Percentiles rank a stretch among this genome's conserved stretches.
phyloP scores from a whole-genome alignment of 2,888 invertebrate genomes.

The Ophion ventricosus region DNA sequence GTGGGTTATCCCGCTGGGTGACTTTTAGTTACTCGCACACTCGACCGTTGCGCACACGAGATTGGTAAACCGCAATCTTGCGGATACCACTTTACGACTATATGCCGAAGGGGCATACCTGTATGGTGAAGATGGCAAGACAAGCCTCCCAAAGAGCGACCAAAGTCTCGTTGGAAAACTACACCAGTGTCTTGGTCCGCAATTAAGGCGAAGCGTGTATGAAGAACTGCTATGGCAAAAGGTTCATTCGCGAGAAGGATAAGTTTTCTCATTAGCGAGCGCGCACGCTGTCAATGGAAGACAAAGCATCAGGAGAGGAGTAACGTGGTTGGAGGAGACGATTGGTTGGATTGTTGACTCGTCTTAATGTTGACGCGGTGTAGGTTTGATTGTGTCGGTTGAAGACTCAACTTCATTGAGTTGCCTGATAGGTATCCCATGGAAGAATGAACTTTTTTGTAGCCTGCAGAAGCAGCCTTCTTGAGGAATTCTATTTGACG shows the following conservation, averaged over 20 bases:
- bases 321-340: background rate
- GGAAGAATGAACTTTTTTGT: background rate
- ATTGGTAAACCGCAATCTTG: constrained; percentile 64
- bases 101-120: constrained; percentile 6
- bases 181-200: constrained; percentile 49
- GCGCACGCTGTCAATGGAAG: background rate
- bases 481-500: no score
- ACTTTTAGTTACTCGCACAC: constrained; percentile 56
- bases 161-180: constrained; percentile 61
- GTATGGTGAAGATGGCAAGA: constrained; percentile 10
- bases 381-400: background rate
- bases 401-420: background rate
- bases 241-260: constrained; percentile 1
- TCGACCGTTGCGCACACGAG: constrained; percentile 54
- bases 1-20: constrained; percentile 62
- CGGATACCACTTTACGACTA: constrained; percentile 48
- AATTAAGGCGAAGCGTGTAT: constrained; percentile 38
- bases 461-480: no score
- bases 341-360: constrained; percentile 9
- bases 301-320: background rate
- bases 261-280: constrained; percentile 37
- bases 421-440: background rate
- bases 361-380: background rate
- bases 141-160: constrained; percentile 30
- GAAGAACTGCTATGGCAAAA: constrained; percentile 5